Percentiles rank a stretch among this genome's conserved stretches.
Conservation (phyloP, 2,888 invertebrate species). For the Prosapia bicincta region DNA sequence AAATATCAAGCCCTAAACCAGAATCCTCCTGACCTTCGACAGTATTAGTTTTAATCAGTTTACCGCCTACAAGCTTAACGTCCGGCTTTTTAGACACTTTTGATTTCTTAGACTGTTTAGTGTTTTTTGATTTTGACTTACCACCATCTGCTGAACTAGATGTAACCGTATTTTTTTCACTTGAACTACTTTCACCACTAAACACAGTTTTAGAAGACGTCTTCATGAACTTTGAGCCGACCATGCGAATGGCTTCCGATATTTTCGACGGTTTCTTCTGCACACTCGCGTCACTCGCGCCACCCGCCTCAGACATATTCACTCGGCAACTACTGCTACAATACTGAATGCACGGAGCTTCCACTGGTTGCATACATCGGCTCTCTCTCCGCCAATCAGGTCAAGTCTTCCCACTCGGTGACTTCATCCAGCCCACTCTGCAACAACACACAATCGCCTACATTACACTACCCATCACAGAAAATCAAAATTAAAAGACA, state of each 20-base stretch:
- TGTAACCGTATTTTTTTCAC: background rate
- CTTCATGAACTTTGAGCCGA: background rate
- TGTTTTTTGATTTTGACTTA: background rate
- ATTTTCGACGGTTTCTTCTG: background rate
- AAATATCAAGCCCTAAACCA: background rate
- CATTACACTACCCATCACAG: too few relatives aligned
- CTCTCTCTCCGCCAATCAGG: background rate
- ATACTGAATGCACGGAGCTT: background rate
- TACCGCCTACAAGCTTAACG: constrained; percentile 20
- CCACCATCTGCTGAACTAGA: background rate
- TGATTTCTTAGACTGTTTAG: background rate
- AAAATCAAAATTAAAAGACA: too few relatives aligned
- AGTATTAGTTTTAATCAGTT: constrained; percentile 11
- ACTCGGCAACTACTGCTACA: background rate
- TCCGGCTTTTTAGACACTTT: background rate
- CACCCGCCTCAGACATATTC: background rate
- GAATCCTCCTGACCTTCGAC: constrained; percentile 5
- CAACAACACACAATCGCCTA: background rate
- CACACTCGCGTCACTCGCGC: background rate
- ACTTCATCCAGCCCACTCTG: background rate
- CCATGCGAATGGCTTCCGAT: background rate
- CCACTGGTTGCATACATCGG: background rate
- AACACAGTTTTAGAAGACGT: background rate
- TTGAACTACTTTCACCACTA: background rate
- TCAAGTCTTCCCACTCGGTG: background rate